Evolutionary conservation across 2,888 invertebrate genomes (phyloP).

Genomic region (Marronus borbonicus): DNA sequence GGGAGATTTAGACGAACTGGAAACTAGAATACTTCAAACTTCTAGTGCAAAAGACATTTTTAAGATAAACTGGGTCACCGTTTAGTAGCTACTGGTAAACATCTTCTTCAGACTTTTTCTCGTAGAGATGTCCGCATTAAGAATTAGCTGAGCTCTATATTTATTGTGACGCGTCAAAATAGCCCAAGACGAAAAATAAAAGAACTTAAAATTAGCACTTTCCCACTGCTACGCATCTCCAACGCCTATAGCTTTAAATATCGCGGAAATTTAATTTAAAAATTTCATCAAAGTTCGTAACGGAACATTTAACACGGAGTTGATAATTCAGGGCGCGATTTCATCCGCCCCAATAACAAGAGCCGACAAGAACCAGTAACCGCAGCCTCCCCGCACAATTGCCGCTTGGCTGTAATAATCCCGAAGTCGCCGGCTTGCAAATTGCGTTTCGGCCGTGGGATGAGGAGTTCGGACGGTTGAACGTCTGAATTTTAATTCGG

Average conservation of each 20-base stretch:
- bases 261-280: slow-evolving; percentile 24
- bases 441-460: slow-evolving; percentile 25
- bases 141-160: no score
- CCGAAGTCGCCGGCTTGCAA: slow-evolving; percentile 29
- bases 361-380: slow-evolving; percentile 19
- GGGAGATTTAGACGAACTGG: no score
- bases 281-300: slow-evolving; percentile 27
- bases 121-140: no score
- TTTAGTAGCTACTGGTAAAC: no score
- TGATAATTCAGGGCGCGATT: slow-evolving; percentile 28
- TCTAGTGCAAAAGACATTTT: no score
- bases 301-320: slow-evolving; percentile 34
- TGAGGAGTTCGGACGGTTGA: not conserved
- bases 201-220: no score
- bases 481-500: slow-evolving; percentile 43
- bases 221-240: not conserved
- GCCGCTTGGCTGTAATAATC: slow-evolving; percentile 12
- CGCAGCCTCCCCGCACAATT: not conserved
- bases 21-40: no score
- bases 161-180: no score
- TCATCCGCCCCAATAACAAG: slow-evolving; percentile 7
- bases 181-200: no score
- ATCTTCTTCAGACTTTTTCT: no score
- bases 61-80: no score
- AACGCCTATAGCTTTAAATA: not conserved